Evolutionary conservation across 2,888 invertebrate genomes (phyloP), one percentile per base, ranked within the genome.

Genomic region (Drosophila bunnanda): DNA sequence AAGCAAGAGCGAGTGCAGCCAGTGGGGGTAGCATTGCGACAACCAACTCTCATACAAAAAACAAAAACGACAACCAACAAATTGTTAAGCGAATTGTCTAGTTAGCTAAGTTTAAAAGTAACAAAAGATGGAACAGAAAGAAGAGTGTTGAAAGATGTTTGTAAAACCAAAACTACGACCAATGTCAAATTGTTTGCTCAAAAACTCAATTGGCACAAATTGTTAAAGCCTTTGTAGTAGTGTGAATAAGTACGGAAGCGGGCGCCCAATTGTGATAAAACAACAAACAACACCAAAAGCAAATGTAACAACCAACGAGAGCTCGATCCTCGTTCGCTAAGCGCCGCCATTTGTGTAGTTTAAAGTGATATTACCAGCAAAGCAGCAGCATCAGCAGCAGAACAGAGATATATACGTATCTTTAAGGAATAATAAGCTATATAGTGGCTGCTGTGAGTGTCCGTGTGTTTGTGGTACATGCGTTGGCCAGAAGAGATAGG

Each of bases 61-160:
- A 71, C 48, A 73, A 67, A 66, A 71, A 71, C 67, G 74, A 64
- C 60, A 76, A 59, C 55, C 77, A 78, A 68, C 64, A 77, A 78
- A 84, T 84, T 81, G 82, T 83, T 87, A 82, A 88, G 76, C 79
- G 80, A 85, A 85, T 88, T 88, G 85, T 88, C 88, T 88, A 85
- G 88, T 80, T 85, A 88, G 85, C 88, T 88, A 84, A 84, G 78
- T 85, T 75, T 65, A 83, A 71, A 73, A 61, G 46, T 67, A 61
- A 77, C 39, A 53, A 64, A 76, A 0, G 44, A n/a, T 9, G 25
- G 25, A 43, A 61, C 41, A 57, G 41, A 44, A 60, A 36, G 56
- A 53, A 72, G 71, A 43, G 61, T 36, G 44, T 70, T 58, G 55
- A 75, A 61, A 56, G 50, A 75, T 76, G 77, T 80, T 82, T 82